A percentile compares a stretch with the other conserved stretches of the same genome.
phyloP scores from a whole-genome alignment of 2,888 invertebrate species.

The Aphodius granarius region DNA sequence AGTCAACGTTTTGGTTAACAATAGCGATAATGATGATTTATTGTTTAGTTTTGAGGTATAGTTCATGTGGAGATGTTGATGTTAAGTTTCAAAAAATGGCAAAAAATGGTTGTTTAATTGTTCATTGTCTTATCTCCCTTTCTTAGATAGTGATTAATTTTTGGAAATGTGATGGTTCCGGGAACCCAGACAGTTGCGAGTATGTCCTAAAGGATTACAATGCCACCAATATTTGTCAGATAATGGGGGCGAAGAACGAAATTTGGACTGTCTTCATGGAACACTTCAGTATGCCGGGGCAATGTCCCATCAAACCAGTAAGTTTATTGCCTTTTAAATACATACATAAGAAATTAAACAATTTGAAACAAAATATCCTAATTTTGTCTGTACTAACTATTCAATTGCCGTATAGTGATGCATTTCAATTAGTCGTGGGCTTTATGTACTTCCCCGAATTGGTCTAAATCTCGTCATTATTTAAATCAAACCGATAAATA shows the following conservation, averaged over 20 bases:
- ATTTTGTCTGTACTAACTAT: too few species aligned
- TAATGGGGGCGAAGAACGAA: slow-evolving; percentile 38
- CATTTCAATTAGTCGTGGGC: background rate
- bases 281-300: slow-evolving; percentile 35
- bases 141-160: slow-evolving; percentile 40
- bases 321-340: slow-evolving; percentile 27
- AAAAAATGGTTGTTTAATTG: too few species aligned
- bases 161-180: slow-evolving; percentile 43
- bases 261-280: slow-evolving; percentile 40
- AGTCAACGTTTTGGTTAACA: background rate
- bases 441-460: background rate
- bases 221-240: slow-evolving; percentile 38
- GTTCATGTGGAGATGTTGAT: background rate
- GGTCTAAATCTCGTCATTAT: background rate
- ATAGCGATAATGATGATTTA: background rate
- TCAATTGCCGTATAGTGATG: too few species aligned
- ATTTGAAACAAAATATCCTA: too few species aligned
- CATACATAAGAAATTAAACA: too few species aligned
- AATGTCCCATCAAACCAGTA: slow-evolving; percentile 45
- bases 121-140: background rate
- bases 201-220: slow-evolving; percentile 41
- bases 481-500: background rate
- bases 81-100: too few species aligned
- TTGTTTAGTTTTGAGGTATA: background rate
- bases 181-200: slow-evolving; percentile 44